Base-by-base conservation (phyloP, 2,888 invertebrate genomes). In the Salpingus planirostris region DNA sequence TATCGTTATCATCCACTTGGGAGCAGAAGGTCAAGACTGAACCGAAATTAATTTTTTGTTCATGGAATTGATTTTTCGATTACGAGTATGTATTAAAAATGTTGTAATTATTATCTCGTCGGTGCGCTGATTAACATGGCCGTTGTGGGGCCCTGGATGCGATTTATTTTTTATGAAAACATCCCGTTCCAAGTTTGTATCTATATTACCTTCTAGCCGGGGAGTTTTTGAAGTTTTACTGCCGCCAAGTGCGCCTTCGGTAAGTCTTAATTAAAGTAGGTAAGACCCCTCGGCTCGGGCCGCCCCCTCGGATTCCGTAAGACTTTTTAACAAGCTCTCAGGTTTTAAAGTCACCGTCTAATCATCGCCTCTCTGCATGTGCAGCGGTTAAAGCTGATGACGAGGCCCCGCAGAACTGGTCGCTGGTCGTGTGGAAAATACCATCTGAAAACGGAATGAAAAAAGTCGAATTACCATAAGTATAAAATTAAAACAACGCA, bases 261-360 rank as follows among this genome's bases (percentile, higher is more conserved):
- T 40, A 46, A 45, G 46, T 49, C 46, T 46, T 49, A 49, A 49
- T 49, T 49, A 49, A 49, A 49, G 43, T 46, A 46, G 45, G 46
- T 43, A 42, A 42, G 42, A 35, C 33, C 33, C 27, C 36, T 23
- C 13, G 22, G 18, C 15, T 13, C 13, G 24, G 15, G 18, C 15
- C 13, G 27, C 18, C 22, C 18, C 23, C 5, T 22, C 31, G 15
- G 15, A 30, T 22, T 11, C 27, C n/a, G 34, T 21, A 21, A 23
- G 24, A 28, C 27, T 24, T 15, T 25, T 25, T 21, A 29, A 24
- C 13, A 26, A 24, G 28, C 31, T 18, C 31, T 27, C 23, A 14
- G 27, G 32, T 38, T 34, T 34, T 33, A 33, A 33, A 18, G 18
- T 18, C 18, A 18, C 18, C 6, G 18, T 18, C 18, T 18, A 18